Percentiles rank a stretch among this genome's conserved stretches.
Evolutionary conservation across 1,140 invertebrate genomes (phyloP).

Genomic region (Acromyrmex echinatior): DNA sequence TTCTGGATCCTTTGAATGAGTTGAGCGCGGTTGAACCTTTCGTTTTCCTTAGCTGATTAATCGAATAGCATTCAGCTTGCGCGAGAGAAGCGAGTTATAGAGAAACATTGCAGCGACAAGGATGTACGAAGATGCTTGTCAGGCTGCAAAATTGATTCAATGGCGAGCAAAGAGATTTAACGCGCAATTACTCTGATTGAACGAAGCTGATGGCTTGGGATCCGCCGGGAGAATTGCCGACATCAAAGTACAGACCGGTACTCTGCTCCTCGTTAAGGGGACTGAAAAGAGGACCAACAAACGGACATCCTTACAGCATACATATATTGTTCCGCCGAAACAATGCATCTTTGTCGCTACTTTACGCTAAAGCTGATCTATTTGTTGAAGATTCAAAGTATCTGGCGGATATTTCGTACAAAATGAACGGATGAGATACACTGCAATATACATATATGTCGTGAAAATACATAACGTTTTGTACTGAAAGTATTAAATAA

Average conservation of each 20-base stretch:
- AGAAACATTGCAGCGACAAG: constrained; percentile 44
- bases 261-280: constrained; percentile 67
- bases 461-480: neutral
- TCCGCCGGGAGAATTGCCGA: constrained; percentile 54
- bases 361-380: neutral
- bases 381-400: constrained; percentile 15
- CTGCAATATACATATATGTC: neutral
- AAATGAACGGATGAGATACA: neutral
- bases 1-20: neutral
- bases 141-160: constrained; percentile 77
- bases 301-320: constrained; percentile 41
- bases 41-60: constrained; percentile 39
- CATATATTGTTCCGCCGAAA: constrained; percentile 24
- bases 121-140: constrained; percentile 47
- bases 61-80: constrained; percentile 25
- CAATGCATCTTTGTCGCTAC: constrained; percentile 40
- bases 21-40: neutral
- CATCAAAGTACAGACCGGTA: constrained; percentile 74
- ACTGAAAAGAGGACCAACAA: constrained; percentile 67
- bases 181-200: constrained; percentile 82
- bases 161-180: constrained; percentile 76
- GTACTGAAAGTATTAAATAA: neutral
- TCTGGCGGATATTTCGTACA: neutral
- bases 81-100: constrained; percentile 23
- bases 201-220: constrained; percentile 55